These are phyloP conservation scores for Epinephelus fuscoguttatus DNA, from an alignment of 2,113 vertebrate genomes.

Conservation along the genomic window DNA sequence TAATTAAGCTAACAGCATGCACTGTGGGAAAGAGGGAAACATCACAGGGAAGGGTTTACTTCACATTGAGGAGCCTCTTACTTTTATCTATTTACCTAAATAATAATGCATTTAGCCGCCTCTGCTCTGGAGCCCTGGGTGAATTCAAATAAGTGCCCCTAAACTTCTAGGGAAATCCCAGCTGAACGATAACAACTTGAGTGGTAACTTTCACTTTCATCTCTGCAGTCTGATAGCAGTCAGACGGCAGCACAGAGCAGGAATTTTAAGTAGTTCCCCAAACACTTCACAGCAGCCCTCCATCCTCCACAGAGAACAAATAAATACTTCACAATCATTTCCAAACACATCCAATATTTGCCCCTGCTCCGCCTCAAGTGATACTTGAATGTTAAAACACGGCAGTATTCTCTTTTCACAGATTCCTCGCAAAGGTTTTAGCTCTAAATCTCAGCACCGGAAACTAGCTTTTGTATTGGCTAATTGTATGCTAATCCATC, in stretches of 20 bases:
- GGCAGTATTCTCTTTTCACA: not conserved
- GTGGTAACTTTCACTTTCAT: conserved; percentile 60
- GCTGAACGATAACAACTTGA: conserved; percentile 28
- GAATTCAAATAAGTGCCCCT: conserved; percentile 12
- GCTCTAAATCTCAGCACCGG: conserved; percentile 23
- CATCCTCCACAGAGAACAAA: conserved; percentile 28
- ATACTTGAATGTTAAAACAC: not conserved
- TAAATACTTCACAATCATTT: conserved; percentile 12
- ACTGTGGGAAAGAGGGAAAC: conserved; percentile 50
- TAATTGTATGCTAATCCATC: conserved; percentile 51
- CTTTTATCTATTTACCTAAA: conserved; percentile 38
- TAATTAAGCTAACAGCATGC: conserved; percentile 68
- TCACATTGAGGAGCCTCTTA: conserved; percentile 8
- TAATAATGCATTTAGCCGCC: conserved; percentile 11
- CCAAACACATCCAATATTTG: conserved; percentile 2
- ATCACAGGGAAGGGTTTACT: conserved; percentile 16
- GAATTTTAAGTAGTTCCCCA: conserved; percentile 41
- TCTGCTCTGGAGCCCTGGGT: not conserved
- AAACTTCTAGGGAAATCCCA: conserved; percentile 59
- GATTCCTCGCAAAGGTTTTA: not conserved
- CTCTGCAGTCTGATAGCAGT: conserved; percentile 15
- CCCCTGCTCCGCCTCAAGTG: not conserved
- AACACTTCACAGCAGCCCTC: conserved; percentile 10
- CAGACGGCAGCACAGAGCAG: conserved; percentile 22
- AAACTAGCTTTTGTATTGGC: conserved; percentile 34